Conservation (phyloP, 2,888 invertebrate genomes). For the Gisinianus flammeolus region DNA sequence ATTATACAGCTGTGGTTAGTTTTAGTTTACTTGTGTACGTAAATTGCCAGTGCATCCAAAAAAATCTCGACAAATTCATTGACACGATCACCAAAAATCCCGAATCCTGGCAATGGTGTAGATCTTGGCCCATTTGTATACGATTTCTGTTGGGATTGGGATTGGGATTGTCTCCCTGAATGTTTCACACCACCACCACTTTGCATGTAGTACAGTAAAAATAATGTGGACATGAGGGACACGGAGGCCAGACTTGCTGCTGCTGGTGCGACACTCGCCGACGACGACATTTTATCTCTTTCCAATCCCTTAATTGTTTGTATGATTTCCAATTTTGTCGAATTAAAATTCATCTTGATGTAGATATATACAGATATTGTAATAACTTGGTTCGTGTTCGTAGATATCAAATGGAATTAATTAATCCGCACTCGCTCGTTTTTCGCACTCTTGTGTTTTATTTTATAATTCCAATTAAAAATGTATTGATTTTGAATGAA, state of each 20-base stretch:
- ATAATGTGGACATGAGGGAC: constrained; percentile 36
- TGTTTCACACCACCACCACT: background rate
- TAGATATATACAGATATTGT: too few relatives aligned
- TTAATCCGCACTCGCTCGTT: too few relatives aligned
- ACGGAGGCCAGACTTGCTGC: constrained; percentile 6
- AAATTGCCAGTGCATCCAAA: constrained; percentile 53
- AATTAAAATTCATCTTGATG: background rate
- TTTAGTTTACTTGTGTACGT: constrained; percentile 56
- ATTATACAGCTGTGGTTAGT: too few relatives aligned
- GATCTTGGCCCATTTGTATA: constrained; percentile 35
- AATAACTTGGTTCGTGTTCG: too few relatives aligned
- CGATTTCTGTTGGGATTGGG: background rate
- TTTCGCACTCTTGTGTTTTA: too few relatives aligned
- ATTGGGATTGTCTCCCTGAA: background rate
- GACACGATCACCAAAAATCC: constrained; percentile 53
- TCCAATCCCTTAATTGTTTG: background rate
- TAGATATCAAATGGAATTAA: too few relatives aligned
- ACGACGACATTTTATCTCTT: too few relatives aligned
- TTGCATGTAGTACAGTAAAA: constrained; percentile 26
- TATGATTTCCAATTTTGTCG: background rate
- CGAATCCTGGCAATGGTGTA: constrained; percentile 53
- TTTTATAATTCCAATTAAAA: too few relatives aligned
- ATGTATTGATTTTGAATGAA: too few relatives aligned
- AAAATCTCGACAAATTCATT: constrained; percentile 55
- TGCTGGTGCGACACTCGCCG: too few relatives aligned